Evolutionary conservation across 2,113 vertebrate genomes (phyloP).

Genomic region (Turdus rufiventris): DNA sequence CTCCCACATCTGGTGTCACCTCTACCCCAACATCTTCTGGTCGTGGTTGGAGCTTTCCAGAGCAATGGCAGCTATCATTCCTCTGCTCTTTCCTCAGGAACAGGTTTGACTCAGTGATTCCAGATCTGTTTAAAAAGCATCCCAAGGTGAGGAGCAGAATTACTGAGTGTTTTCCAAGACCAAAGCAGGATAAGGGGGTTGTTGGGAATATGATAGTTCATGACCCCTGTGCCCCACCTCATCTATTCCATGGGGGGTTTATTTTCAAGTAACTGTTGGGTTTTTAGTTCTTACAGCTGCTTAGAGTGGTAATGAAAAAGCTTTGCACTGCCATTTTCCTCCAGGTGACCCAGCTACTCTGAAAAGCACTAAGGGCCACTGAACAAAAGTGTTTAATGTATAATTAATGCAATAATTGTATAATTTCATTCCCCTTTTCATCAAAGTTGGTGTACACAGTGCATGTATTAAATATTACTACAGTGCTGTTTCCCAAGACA

Average conservation of each 20-base stretch:
- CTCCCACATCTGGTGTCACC: background rate
- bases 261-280: background rate
- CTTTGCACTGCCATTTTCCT: background rate
- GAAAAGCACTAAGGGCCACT: slow-evolving; percentile 16
- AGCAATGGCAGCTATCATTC: background rate
- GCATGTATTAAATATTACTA: slow-evolving; percentile 60
- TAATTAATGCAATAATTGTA: slow-evolving; percentile 66
- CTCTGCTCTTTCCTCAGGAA: background rate
- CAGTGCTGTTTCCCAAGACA: slow-evolving; percentile 37
- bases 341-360: slow-evolving; percentile 8
- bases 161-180: background rate
- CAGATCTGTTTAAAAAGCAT: background rate
- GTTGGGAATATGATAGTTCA: background rate
- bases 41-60: background rate
- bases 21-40: background rate
- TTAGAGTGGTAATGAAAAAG: background rate
- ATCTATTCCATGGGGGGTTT: background rate
- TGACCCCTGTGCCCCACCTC: background rate
- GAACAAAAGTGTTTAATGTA: slow-evolving; percentile 49
- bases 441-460: slow-evolving; percentile 24
- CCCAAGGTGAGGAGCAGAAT: background rate
- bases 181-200: background rate
- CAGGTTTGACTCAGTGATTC: background rate
- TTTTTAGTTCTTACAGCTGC: slow-evolving; percentile 1
- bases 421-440: slow-evolving; percentile 59